Base-by-base conservation (phyloP, 2,888 invertebrate genomes). In the Agrypnus murinus region DNA sequence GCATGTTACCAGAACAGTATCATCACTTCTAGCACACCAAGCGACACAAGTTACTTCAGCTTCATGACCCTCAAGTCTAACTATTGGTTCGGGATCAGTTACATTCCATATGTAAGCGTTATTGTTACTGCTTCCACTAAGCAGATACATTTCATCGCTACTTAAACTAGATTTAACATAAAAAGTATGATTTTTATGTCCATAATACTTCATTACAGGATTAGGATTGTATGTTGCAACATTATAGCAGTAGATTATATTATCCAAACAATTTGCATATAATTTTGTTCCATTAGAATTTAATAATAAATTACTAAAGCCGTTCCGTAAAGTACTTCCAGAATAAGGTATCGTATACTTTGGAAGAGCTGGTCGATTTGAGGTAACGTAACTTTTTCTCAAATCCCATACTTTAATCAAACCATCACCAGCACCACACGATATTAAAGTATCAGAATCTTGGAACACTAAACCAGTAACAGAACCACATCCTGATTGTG, bases 21-120 rank as follows among this genome's bases (percentile, higher is more conserved):
- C 89, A 80, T 90, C 89, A 5, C 88, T 88, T 55, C 74, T 79
- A 62, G 83, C 86, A 76, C 92, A 90, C 96, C 96, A 96, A 0
- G 93, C 92, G 0, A 95, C 94, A 81, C 94, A 93, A 0, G 95
- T 95, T 0, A 97, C 96, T 87, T 97, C 97, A 7, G 93, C 93
- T 46, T 89, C 87, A 81, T 97, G 96, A 0, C 95, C 96, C 0
- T 87, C 86, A 3, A 97, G 86, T 59, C 89, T 88, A 15, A 92
- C 90, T 8, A 95, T 83, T 0, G 95, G 95, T 69, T 87, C 84
- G 0, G 92, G 86, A 74, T 86, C 84, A 10, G 88, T 87, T 0
- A 92, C 89, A 82, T 91, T 92, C 96, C 97, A 97, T 63, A 97
- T 91, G 81, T 96, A 96, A 0, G 95, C 96, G 77, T 90, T 88